Conservation (phyloP, 64 coral and sea anemone genomes). For the Cladopsammia gracilis region DNA sequence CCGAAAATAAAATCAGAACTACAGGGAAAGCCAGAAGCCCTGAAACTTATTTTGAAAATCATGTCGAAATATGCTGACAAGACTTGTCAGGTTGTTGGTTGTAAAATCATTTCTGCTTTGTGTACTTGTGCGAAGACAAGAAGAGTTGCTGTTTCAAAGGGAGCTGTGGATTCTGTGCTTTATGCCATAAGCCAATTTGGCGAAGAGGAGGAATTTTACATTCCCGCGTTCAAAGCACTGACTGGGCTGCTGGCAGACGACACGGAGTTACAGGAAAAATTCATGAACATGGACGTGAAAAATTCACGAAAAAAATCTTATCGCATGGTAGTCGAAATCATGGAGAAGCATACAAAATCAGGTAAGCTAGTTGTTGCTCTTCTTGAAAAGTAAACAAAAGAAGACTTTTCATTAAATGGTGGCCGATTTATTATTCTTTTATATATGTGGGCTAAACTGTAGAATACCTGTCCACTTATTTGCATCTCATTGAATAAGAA, state of each 20-base stretch:
- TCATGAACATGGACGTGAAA: conserved; percentile 46
- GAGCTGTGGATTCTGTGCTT: conserved; percentile 33
- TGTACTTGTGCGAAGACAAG: background rate
- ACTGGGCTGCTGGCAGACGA: conserved; percentile 23
- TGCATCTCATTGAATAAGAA: no score
- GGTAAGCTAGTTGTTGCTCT: conserved; percentile 14
- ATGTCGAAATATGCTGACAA: conserved; percentile 19
- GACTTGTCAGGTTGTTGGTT: conserved; percentile 41
- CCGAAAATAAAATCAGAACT: background rate
- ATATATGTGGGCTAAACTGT: no score
- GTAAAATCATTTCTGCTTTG: conserved; percentile 57
- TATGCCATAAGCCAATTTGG: conserved; percentile 54
- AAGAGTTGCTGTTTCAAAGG: background rate
- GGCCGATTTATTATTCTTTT: no score
- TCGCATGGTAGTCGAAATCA: conserved; percentile 43
- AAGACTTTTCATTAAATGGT: no score
- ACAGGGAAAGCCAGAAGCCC: background rate
- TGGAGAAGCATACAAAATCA: conserved; percentile 50
- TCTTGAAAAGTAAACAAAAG: background rate
- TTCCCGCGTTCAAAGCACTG: conserved; percentile 39
- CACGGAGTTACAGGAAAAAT: conserved; percentile 14
- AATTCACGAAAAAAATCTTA: conserved; percentile 30
- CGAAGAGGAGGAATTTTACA: conserved; percentile 65
- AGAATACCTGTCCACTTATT: no score
- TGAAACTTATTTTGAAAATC: conserved; percentile 29